Percentiles rank a stretch among this genome's conserved stretches.
phyloP scores from a whole-genome alignment of 1,140 invertebrate species.

The Pachypeltis micranthus region DNA sequence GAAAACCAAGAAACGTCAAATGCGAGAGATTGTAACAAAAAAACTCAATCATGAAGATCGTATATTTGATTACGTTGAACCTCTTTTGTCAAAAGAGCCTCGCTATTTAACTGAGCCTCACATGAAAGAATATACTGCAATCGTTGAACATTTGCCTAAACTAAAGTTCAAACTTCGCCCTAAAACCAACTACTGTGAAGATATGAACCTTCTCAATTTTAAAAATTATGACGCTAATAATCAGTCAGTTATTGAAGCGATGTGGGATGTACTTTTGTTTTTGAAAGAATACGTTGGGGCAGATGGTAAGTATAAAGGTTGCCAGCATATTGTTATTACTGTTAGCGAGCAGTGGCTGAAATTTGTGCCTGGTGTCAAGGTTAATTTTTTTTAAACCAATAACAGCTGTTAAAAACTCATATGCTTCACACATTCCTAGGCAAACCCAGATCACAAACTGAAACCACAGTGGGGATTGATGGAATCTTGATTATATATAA shows the following conservation, averaged over 20 bases:
- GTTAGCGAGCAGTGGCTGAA: no score
- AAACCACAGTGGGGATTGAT: no score
- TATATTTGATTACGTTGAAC: not conserved
- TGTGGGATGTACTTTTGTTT: not conserved
- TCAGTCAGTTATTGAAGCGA: not conserved
- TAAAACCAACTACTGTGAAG: not conserved
- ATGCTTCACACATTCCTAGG: no score
- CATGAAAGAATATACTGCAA: not conserved
- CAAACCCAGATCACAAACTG: no score
- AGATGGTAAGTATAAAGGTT: not conserved
- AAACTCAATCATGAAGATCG: not conserved
- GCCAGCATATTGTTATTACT: no score
- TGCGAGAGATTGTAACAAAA: not conserved
- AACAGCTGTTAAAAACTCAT: no score
- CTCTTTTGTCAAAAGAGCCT: not conserved
- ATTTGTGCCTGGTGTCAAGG: no score
- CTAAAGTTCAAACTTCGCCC: not conserved
- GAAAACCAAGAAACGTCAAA: not conserved
- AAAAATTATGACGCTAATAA: not conserved
- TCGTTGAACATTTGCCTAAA: not conserved
- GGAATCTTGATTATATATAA: no score
- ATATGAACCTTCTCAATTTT: not conserved
- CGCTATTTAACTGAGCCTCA: not conserved
- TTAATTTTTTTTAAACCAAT: no score
- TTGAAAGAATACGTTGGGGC: not conserved